phyloP scores from a whole-genome alignment of 1,140 invertebrate species.

The Drosophila dunni region DNA sequence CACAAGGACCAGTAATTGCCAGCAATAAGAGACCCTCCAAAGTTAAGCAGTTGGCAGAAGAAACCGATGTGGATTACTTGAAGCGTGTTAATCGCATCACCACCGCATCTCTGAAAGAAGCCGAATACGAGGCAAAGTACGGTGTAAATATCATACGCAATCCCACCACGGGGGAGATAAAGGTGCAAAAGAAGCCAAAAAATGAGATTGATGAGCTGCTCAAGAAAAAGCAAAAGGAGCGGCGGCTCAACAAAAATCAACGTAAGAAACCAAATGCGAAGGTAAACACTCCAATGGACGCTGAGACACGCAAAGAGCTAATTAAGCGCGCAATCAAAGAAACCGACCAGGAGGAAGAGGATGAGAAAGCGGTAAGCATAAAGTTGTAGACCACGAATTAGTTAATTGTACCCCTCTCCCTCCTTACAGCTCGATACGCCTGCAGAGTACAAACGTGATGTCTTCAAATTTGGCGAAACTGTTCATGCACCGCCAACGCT shows the following conservation, averaged over 20 bases:
- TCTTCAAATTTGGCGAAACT: conserved; percentile 88
- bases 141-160: conserved; percentile 86
- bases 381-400: too few relatives aligned
- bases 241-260: conserved; percentile 73
- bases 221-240: conserved; percentile 82
- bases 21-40: conserved; percentile 32
- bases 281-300: conserved; percentile 73
- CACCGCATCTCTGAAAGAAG: conserved; percentile 85
- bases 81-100: conserved; percentile 85
- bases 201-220: conserved; percentile 85
- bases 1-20: not conserved
- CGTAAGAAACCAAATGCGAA: conserved; percentile 61
- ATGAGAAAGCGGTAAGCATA: conserved; percentile 28
- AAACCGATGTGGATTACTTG: conserved; percentile 85
- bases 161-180: conserved; percentile 85
- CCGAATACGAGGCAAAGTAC: conserved; percentile 86
- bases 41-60: conserved; percentile 84
- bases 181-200: conserved; percentile 84
- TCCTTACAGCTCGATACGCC: conserved; percentile 19
- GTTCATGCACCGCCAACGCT: conserved; percentile 87
- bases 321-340: conserved; percentile 73
- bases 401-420: too few relatives aligned
- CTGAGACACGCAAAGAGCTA: conserved; percentile 84
- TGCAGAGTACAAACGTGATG: conserved; percentile 84
- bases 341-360: conserved; percentile 70